Percentiles rank a stretch among this genome's conserved stretches.
Evolutionary conservation across 2,888 invertebrate genomes (phyloP).

Genomic region (Monochamus alternatus): DNA sequence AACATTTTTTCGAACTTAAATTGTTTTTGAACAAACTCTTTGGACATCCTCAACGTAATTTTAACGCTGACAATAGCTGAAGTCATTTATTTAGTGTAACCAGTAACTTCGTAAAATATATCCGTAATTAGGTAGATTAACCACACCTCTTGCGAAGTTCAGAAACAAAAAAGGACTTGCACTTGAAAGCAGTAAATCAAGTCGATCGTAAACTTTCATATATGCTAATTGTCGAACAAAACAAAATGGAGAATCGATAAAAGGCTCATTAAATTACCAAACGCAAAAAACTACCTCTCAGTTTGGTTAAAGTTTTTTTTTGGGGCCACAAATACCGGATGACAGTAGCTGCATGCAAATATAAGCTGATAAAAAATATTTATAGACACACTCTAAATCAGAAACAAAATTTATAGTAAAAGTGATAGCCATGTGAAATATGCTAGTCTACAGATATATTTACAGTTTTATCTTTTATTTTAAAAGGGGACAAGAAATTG

Average conservation of each 20-base stretch:
- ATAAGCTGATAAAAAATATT: slow-evolving; percentile 1
- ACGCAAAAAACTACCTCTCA: slow-evolving; percentile 23
- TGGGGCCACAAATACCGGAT: slow-evolving; percentile 1
- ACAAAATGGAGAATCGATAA: slow-evolving; percentile 36
- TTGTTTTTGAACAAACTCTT: too few species aligned
- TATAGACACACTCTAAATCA: background rate
- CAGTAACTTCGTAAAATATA: slow-evolving; percentile 29
- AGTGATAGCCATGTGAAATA: background rate
- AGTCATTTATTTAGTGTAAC: slow-evolving; percentile 25
- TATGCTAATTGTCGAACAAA: slow-evolving; percentile 37
- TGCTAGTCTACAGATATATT: too few species aligned
- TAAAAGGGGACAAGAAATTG: too few species aligned
- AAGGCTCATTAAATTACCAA: slow-evolving; percentile 31
- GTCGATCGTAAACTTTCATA: slow-evolving; percentile 36
- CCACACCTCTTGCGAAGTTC: slow-evolving; percentile 50
- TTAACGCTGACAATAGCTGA: background rate
- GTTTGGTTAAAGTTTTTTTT: slow-evolving; percentile 23
- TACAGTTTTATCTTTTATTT: too few species aligned
- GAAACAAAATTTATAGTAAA: background rate
- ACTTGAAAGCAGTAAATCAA: slow-evolving; percentile 36
- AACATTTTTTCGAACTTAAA: too few species aligned
- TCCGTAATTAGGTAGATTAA: slow-evolving; percentile 41
- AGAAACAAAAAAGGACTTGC: slow-evolving; percentile 42
- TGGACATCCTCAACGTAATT: background rate
- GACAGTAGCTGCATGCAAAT: slow-evolving; percentile 17